Evolutionary conservation across 1,140 invertebrate species (phyloP).

Genomic region (Drosophila micromelanica): DNA sequence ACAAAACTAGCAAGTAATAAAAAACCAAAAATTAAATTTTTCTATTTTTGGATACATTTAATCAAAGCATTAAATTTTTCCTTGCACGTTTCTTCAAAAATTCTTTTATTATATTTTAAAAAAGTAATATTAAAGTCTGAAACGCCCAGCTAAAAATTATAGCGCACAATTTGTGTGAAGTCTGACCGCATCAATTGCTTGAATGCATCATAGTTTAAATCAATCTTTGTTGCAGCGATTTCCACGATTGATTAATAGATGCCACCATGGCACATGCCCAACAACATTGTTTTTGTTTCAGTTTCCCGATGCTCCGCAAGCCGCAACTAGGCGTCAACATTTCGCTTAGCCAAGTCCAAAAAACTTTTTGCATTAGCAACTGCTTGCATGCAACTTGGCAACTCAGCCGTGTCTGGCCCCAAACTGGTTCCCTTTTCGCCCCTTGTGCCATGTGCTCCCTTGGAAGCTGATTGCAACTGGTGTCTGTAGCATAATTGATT

Average conservation of each 20-base stretch:
- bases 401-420: conserved; percentile 27
- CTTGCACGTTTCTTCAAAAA: too few relatives aligned
- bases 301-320: neutral
- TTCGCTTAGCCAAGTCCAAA: conserved; percentile 33
- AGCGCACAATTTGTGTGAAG: too few relatives aligned
- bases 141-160: too few relatives aligned
- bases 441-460: conserved; percentile 4
- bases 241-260: conserved; percentile 24
- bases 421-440: conserved; percentile 24
- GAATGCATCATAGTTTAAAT: neutral
- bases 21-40: too few relatives aligned
- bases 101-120: too few relatives aligned
- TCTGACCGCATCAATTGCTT: too few relatives aligned
- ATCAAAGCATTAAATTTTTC: too few relatives aligned
- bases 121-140: too few relatives aligned
- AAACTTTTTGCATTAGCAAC: conserved; percentile 78
- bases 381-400: conserved; percentile 50
- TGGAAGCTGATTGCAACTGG: conserved; percentile 63
- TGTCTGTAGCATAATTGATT: conserved; percentile 80
- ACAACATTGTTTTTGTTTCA: neutral
- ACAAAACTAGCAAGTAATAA: too few relatives aligned
- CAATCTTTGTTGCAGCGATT: neutral
- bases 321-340: conserved; percentile 34
- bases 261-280: conserved; percentile 1
- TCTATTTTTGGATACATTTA: too few relatives aligned